Conservation (phyloP, 2,888 invertebrate species). For the Noctua fimbriata region DNA sequence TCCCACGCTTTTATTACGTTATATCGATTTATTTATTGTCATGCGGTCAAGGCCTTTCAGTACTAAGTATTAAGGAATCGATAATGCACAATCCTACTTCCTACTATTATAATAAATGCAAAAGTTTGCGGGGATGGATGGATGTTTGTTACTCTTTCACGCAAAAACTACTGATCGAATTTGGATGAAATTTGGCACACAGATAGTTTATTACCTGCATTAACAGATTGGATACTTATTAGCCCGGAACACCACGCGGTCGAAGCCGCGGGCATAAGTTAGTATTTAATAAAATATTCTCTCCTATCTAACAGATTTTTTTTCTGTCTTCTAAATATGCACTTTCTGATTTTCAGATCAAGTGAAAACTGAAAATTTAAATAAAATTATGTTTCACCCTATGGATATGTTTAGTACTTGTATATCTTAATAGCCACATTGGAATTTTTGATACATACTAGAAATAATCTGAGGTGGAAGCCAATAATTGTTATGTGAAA, state of each 20-base stretch:
- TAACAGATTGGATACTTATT: too few species aligned
- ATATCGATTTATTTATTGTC: slow-evolving; percentile 16
- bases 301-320: not conserved
- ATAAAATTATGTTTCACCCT: too few species aligned
- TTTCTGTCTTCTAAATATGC: not conserved
- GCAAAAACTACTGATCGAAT: too few species aligned
- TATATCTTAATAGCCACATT: not conserved
- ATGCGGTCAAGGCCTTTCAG: slow-evolving; percentile 18
- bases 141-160: too few species aligned
- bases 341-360: not conserved
- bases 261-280: too few species aligned
- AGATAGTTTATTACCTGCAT: too few species aligned
- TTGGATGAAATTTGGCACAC: too few species aligned
- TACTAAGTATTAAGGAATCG: not conserved
- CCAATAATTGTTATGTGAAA: not conserved
- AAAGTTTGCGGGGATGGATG: too few species aligned
- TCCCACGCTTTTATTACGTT: slow-evolving; percentile 13
- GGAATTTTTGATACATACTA: not conserved
- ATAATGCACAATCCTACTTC: not conserved
- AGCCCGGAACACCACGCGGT: too few species aligned
- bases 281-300: not conserved
- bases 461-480: not conserved
- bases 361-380: not conserved
- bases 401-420: not conserved
- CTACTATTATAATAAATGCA: too few species aligned